phyloP scores from a whole-genome alignment of 2,888 invertebrate species.

The Urechis unicinctus region DNA sequence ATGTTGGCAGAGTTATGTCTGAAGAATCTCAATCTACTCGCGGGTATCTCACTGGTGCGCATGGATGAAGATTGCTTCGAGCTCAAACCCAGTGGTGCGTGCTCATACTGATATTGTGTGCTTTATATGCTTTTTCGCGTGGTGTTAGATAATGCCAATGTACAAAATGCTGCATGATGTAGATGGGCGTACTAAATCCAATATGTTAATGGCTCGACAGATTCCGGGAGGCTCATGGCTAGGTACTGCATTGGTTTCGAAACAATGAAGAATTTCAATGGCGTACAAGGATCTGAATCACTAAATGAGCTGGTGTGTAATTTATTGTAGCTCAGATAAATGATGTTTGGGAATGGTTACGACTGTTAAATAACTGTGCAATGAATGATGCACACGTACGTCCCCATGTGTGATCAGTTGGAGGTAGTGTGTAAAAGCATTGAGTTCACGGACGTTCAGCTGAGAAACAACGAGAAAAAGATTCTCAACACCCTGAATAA shows the following conservation, averaged over 20 bases:
- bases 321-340: not conserved
- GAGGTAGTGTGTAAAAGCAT: slow-evolving; percentile 53
- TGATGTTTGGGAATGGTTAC: not conserved
- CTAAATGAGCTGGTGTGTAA: slow-evolving; percentile 44
- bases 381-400: not conserved
- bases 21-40: slow-evolving; percentile 64
- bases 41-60: slow-evolving; percentile 60
- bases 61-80: slow-evolving; percentile 56
- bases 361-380: not conserved
- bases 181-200: not conserved
- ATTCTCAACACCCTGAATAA: slow-evolving; percentile 66
- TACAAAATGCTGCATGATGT: too few species aligned
- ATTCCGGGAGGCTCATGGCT: slow-evolving; percentile 65
- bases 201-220: too few species aligned
- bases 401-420: too few species aligned
- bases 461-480: slow-evolving; percentile 66
- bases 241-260: slow-evolving; percentile 62
- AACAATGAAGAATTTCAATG: slow-evolving; percentile 61
- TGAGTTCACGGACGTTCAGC: slow-evolving; percentile 64
- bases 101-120: too few species aligned
- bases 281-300: slow-evolving; percentile 36
- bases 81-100: slow-evolving; percentile 59
- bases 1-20: slow-evolving; percentile 61
- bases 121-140: too few species aligned
- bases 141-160: too few species aligned